Conservation (phyloP, 1,140 invertebrate species). For the Meteorus sp. region DNA sequence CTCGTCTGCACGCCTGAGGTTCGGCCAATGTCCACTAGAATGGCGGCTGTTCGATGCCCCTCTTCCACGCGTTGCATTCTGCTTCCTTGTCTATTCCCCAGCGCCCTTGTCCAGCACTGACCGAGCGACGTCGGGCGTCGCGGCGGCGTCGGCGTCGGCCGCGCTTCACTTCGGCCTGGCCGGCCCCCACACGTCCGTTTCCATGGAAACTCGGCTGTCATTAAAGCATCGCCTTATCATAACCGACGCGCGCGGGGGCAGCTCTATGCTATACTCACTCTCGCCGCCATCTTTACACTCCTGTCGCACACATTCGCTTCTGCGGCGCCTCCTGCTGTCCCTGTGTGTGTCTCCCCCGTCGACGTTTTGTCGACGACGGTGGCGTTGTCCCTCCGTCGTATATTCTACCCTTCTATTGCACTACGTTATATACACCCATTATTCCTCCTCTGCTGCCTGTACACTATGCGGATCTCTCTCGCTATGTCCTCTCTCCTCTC, state of each 20-base stretch:
- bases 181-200: conserved; percentile 54
- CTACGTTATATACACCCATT: too few species aligned
- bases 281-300: conserved; percentile 57
- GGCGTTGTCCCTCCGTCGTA: too few species aligned
- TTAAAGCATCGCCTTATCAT: conserved; percentile 62
- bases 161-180: conserved; percentile 52
- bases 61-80: conserved; percentile 27
- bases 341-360: too few species aligned
- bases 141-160: conserved; percentile 53
- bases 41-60: conserved; percentile 49
- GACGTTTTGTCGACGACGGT: too few species aligned
- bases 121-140: conserved; percentile 53
- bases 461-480: too few species aligned
- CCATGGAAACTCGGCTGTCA: conserved; percentile 57
- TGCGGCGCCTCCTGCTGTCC: conserved; percentile 13
- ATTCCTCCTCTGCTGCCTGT: too few species aligned
- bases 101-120: conserved; percentile 30
- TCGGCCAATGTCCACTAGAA: conserved; percentile 55
- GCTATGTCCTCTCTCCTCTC: too few species aligned
- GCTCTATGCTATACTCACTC: too few species aligned
- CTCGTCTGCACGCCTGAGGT: conserved; percentile 48
- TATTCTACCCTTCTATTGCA: too few species aligned
- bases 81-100: too few species aligned
- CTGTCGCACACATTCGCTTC: conserved; percentile 23
- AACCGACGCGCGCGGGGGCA: conserved; percentile 56